Evolutionary conservation across 2,113 vertebrate species (phyloP), one percentile per base, ranked within the genome.

Genomic region (Saguinus midas): DNA sequence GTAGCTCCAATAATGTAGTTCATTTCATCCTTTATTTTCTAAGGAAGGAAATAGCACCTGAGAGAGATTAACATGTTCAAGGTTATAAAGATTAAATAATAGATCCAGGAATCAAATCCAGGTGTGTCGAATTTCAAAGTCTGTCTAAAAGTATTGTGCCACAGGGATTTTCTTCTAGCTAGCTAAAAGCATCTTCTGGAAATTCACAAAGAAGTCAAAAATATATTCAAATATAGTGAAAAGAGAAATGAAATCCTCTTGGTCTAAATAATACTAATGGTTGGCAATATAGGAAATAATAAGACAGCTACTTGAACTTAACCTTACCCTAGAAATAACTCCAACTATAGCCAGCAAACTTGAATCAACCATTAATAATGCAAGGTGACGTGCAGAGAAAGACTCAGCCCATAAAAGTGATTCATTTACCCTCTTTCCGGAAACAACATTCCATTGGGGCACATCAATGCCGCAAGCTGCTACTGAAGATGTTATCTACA

Each of bases 331-430:
- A 96, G 92, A 97, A 97, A 97, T 20, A 29, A 18, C 95, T 97
- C 76, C 78, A 97, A 80, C 40, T 97, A 90, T 96, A 97, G 94
- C 68, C 64, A 98, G 58, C 43, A 93, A 97, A 88, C 97, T 43
- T 90, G 89, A 97, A 97, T 96, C 76, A 97, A 52, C 86, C 95
- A 81, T 98, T 97, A 98, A 98, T 97, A 98, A 97, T 88, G 64
- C 75, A 97, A 94, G 80, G 5, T 92, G 95, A 98, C 5, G 1
- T 92, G 76, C 57, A 70, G 87, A 98, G 96, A 95, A 93, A 98
- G 78, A 68, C 78, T 95, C 29, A 97, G 45, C 70, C 55, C 45
- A 45, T 90, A 94, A 95, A 97, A 94, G 25, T 96, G 85, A 98
- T 98, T 98, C 97, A 97, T 92, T 97, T 88, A 93, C 16, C 2